phyloP scores from a whole-genome alignment of 1,140 invertebrate species.

The Triops cancriformis region DNA sequence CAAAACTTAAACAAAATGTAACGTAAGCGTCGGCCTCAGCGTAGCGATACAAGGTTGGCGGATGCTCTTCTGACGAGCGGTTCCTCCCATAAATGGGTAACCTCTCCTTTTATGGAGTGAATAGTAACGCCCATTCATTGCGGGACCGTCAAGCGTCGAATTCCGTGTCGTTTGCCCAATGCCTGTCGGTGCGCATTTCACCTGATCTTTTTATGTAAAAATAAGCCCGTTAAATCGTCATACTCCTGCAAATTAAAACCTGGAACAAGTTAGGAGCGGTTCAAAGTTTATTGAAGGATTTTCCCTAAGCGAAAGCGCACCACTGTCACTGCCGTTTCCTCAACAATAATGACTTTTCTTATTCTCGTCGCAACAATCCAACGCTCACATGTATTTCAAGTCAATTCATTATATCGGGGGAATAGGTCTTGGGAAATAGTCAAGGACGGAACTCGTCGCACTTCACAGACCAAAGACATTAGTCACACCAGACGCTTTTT shows the following conservation, averaged over 20 bases:
- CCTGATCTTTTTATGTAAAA: background rate
- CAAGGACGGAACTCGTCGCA: constrained; percentile 4
- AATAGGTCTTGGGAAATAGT: background rate
- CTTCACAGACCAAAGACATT: background rate
- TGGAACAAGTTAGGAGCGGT: background rate
- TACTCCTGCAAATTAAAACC: background rate
- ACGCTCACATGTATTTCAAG: background rate
- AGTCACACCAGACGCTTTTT: background rate
- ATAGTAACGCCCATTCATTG: constrained; percentile 4
- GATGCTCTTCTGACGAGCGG: background rate
- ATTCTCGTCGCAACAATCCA: background rate
- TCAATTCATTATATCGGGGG: background rate
- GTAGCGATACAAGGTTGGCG: background rate
- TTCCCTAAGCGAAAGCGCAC: background rate
- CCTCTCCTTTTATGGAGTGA: background rate
- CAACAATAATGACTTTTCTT: background rate
- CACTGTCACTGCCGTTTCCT: background rate
- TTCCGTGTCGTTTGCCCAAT: background rate
- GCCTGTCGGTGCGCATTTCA: background rate
- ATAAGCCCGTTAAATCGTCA: background rate
- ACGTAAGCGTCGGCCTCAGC: background rate
- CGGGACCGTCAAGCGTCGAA: background rate
- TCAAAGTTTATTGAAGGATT: background rate
- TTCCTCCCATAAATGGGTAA: background rate
- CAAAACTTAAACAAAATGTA: background rate